Evolutionary conservation across 2,113 vertebrate genomes (phyloP).

Genomic region (Carlito syrichta): DNA sequence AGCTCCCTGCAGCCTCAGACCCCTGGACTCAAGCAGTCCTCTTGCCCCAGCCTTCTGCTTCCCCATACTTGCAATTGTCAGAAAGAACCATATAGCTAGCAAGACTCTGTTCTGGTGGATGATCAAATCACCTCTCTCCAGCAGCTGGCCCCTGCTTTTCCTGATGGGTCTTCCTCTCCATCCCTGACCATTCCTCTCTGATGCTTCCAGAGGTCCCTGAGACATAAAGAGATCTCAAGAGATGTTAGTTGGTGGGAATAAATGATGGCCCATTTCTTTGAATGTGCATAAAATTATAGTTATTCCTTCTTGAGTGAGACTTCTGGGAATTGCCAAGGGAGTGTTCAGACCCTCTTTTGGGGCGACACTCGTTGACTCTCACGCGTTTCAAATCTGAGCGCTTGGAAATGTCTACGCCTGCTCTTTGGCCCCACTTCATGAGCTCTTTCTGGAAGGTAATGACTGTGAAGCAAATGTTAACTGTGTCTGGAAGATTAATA

Average conservation of each 20-base stretch:
- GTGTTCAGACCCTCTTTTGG: background rate
- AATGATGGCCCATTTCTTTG: too few relatives aligned
- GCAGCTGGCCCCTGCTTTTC: background rate
- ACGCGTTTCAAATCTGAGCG: background rate
- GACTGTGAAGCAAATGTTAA: background rate
- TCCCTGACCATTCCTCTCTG: background rate
- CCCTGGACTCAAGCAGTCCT: too few relatives aligned
- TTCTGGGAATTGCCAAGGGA: background rate
- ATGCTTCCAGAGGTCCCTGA: too few relatives aligned
- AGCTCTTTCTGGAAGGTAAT: background rate
- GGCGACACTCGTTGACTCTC: background rate
- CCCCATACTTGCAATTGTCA: background rate
- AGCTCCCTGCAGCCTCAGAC: too few relatives aligned
- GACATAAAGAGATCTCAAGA: too few relatives aligned
- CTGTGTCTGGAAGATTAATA: constrained; percentile 16
- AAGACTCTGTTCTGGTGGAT: background rate
- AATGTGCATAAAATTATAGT: too few relatives aligned
- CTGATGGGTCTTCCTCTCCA: background rate
- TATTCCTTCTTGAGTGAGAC: background rate
- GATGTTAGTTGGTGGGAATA: too few relatives aligned
- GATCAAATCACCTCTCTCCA: background rate
- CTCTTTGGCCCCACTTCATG: background rate
- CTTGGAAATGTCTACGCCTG: background rate
- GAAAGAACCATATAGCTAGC: background rate
- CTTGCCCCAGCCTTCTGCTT: too few relatives aligned